phyloP scores from a whole-genome alignment of 2,888 invertebrate species.

The Hybos culiciformis region DNA sequence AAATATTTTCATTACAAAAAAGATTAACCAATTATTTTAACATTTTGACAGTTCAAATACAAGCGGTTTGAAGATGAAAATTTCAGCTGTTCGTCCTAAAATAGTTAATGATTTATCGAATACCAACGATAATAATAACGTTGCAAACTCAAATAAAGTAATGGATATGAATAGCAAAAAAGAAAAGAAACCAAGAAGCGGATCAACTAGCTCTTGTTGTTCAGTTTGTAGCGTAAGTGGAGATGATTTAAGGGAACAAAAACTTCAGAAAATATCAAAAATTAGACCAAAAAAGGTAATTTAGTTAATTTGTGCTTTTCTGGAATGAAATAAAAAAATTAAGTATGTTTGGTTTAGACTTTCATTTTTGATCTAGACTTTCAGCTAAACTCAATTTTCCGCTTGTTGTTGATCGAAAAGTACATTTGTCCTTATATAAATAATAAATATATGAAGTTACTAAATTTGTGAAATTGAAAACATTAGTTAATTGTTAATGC shows the following conservation, averaged over 20 bases:
- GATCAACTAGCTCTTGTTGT: constrained; percentile 14
- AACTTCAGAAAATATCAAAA: neutral
- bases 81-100: constrained; percentile 30
- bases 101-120: constrained; percentile 1
- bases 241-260: neutral
- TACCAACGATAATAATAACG: constrained; percentile 4
- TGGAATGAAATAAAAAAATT: too few species aligned
- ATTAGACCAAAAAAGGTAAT: neutral
- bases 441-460: too few species aligned
- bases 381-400: too few species aligned
- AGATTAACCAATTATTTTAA: too few species aligned
- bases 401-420: too few species aligned
- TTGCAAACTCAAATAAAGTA: constrained; percentile 6
- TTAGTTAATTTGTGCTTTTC: neutral
- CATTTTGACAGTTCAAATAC: constrained; percentile 34
- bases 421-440: too few species aligned
- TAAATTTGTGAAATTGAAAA: too few species aligned
- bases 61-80: constrained; percentile 34
- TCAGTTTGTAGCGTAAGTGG: constrained; percentile 16
- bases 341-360: too few species aligned
- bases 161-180: neutral
- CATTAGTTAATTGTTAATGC: too few species aligned
- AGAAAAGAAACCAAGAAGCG: constrained; percentile 11
- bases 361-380: too few species aligned
- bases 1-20: too few species aligned